A percentile compares a stretch with the other conserved stretches of the same genome.
Evolutionary conservation across 2,113 vertebrate genomes (phyloP).

Genomic region (Callorhinus ursinus): DNA sequence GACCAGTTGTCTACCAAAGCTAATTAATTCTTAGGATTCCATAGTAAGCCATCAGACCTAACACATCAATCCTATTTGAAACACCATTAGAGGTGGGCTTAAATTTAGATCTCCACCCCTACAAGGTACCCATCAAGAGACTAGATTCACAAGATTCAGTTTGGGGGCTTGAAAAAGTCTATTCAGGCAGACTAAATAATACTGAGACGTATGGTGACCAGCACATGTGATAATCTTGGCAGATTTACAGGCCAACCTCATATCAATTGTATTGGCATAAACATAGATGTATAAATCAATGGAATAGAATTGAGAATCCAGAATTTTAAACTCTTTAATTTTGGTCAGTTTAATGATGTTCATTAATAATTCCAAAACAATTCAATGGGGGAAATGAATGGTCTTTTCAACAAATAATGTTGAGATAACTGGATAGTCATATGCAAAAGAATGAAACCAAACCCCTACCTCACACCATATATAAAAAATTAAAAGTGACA

Average conservation of each 20-base stretch:
- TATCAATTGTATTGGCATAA: neutral
- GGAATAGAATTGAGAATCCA: neutral
- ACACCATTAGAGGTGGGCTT: neutral
- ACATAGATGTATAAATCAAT: neutral
- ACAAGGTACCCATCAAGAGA: neutral
- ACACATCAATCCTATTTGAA: neutral
- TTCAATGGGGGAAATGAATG: neutral
- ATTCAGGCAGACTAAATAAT: neutral
- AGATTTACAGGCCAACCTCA: neutral
- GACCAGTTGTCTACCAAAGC: neutral
- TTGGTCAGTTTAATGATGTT: neutral
- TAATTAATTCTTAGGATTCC: conserved; percentile 9
- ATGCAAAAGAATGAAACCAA: neutral
- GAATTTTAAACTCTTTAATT: neutral
- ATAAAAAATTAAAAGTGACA: conserved; percentile 24
- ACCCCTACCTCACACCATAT: neutral
- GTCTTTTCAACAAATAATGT: conserved; percentile 4
- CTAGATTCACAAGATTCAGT: neutral
- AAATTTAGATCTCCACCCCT: neutral
- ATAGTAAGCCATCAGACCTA: neutral
- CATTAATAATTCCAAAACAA: neutral
- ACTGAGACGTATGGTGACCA: neutral
- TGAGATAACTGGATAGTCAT: neutral
- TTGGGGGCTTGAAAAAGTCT: neutral
- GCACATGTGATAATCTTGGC: neutral